Conservation (phyloP, 2,888 invertebrate genomes). For the Arge pagana region DNA sequence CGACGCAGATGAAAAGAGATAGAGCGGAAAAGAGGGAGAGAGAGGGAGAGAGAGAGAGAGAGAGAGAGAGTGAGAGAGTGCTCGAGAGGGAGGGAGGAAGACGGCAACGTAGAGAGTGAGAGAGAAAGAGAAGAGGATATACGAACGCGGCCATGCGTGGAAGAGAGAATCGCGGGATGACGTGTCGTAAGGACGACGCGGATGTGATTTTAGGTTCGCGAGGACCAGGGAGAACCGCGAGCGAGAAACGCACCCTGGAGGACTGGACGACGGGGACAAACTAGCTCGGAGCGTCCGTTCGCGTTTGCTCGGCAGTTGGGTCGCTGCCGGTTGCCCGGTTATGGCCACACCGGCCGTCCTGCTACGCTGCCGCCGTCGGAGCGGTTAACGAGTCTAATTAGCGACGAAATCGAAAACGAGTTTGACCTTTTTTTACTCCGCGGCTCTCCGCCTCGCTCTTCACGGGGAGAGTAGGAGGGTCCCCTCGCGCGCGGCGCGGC, state of each 20-base stretch:
- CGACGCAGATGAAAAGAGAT: too few species aligned
- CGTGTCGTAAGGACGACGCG: neutral
- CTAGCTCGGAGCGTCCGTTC: slow-evolving; percentile 50
- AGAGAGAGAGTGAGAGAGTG: too few species aligned
- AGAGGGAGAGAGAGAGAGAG: too few species aligned
- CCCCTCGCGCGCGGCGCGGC: neutral
- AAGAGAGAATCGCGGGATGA: too few species aligned
- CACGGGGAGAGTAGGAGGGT: slow-evolving; percentile 13
- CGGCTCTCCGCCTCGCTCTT: slow-evolving; percentile 10
- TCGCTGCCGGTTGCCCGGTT: slow-evolving; percentile 48
- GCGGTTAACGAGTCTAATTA: slow-evolving; percentile 59
- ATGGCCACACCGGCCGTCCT: slow-evolving; percentile 52
- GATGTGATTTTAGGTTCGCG: slow-evolving; percentile 30
- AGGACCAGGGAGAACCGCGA: slow-evolving; percentile 38
- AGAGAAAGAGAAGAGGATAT: too few species aligned
- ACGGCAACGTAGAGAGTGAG: too few species aligned
- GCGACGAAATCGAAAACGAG: slow-evolving; percentile 60
- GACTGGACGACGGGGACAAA: slow-evolving; percentile 53
- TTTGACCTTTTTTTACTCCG: slow-evolving; percentile 50
- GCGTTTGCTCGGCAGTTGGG: slow-evolving; percentile 34
- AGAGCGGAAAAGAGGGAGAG: too few species aligned
- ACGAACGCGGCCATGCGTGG: too few species aligned
- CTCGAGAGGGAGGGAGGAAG: too few species aligned
- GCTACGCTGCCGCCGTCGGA: slow-evolving; percentile 46
- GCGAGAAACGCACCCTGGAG: slow-evolving; percentile 54